Conservation (phyloP, 2,888 invertebrate species). For the Orthonevra nobilis region DNA sequence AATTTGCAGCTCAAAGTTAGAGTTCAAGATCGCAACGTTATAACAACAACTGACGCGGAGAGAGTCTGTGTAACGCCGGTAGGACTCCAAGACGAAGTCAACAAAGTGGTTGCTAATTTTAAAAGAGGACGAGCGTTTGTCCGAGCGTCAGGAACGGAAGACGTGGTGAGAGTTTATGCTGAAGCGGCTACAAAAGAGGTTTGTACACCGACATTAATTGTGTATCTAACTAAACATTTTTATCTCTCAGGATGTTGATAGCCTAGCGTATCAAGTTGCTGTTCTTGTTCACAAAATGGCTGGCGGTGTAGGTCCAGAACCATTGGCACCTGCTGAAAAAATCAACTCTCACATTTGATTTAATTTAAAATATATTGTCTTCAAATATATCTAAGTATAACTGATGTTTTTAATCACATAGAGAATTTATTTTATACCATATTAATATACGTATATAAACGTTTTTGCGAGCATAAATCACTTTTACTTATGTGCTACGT, state of each 20-base stretch:
- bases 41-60: constrained; percentile 94
- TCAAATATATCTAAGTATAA: too few species aligned
- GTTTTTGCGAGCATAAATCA: constrained; percentile 50
- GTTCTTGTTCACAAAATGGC: constrained; percentile 88
- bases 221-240: constrained; percentile 12
- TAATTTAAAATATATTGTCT: constrained; percentile 21
- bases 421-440: constrained; percentile 66
- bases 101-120: constrained; percentile 86
- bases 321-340: constrained; percentile 77
- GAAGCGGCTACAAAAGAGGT: constrained; percentile 91
- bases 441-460: constrained; percentile 50
- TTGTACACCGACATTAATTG: not conserved
- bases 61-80: constrained; percentile 89
- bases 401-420: constrained; percentile 59
- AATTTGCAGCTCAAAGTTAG: constrained; percentile 93
- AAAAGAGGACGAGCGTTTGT: constrained; percentile 92
- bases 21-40: constrained; percentile 91
- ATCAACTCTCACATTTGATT: constrained; percentile 77
- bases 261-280: constrained; percentile 88
- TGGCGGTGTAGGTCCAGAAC: constrained; percentile 88
- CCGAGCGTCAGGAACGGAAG: constrained; percentile 98
- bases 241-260: constrained; percentile 83
- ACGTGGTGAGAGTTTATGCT: constrained; percentile 96
- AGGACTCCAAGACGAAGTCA: constrained; percentile 91
- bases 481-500: constrained; percentile 66